phyloP scores from a whole-genome alignment of 2,797 vertebrate genomes.

The Notolabrus celidotus region DNA sequence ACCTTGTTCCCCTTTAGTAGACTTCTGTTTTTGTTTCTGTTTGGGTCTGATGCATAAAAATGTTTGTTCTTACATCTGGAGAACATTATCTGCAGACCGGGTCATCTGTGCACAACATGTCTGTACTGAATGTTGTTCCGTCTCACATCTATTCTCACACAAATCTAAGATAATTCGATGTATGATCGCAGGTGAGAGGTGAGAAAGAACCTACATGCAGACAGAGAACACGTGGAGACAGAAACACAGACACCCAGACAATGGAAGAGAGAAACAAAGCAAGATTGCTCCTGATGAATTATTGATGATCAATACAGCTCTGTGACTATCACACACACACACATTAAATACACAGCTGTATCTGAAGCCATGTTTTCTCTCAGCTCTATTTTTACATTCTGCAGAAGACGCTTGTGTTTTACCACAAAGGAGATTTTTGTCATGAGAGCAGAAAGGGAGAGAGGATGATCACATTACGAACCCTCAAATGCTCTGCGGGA shows the following conservation, averaged over 20 bases:
- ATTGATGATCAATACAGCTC: slow-evolving; percentile 23
- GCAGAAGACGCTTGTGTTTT: slow-evolving; percentile 55
- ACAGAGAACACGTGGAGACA: background rate
- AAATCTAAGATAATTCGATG: too few relatives aligned
- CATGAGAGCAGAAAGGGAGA: slow-evolving; percentile 16
- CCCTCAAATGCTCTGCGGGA: slow-evolving; percentile 53
- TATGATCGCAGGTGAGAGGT: background rate
- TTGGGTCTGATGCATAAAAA: too few relatives aligned
- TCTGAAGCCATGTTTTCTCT: background rate
- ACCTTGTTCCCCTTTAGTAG: too few relatives aligned
- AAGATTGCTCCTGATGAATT: slow-evolving; percentile 21
- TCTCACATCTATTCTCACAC: too few relatives aligned
- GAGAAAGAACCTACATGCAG: background rate
- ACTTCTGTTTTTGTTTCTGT: too few relatives aligned
- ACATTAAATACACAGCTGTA: slow-evolving; percentile 4
- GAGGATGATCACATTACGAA: slow-evolving; percentile 53
- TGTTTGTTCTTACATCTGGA: too few relatives aligned
- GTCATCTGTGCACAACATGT: too few relatives aligned
- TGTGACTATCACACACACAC: background rate
- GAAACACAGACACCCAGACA: background rate
- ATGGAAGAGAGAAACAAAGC: slow-evolving; percentile 5
- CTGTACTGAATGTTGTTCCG: too few relatives aligned
- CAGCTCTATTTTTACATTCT: slow-evolving; percentile 16
- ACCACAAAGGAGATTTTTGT: slow-evolving; percentile 61
- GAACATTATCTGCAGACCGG: too few relatives aligned